Evolutionary conservation across 2,113 vertebrate species (phyloP), one percentile per base, ranked within the genome.

Genomic region (Astur gentilis): DNA sequence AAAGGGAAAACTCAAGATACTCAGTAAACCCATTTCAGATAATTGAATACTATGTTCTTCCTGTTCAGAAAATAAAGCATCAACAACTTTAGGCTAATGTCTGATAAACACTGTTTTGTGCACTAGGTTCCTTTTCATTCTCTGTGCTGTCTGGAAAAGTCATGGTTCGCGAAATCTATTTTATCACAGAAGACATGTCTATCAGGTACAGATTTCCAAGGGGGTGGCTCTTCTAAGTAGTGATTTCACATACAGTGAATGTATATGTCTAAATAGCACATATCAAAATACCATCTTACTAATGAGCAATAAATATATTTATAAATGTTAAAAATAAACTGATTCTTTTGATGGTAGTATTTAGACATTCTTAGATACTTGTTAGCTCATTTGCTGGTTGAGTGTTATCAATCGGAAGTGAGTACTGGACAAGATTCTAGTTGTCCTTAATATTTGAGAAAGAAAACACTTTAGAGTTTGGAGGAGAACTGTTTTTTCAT

Each of bases 161-260:
- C 97, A 99, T 99, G 99, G 99, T 99, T 97, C 98, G 99, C 73
- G 99, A 99, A 93, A 99, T 99, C 92, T 99, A 99, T 98, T 99
- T 98, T 95, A 99, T 99, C 97, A 99, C 99, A 90, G 98, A 99
- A 96, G 99, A 99, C 97, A 98, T 99, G 99, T 99, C 99, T 72
- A 99, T 99, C 98, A 99, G 99, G 99, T 99, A 98, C 27, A 40
- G 49, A 38, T 61, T 79, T 70, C 66, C 55, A 76, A 40, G 45
- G 27, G 14, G 38, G 15, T 62, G 4, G 1, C 25, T 77, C 22
- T 87, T 82, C 34, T 82, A 66, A 80, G 58, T 3, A 44, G 25
- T 0, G 0, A 5, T 90, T 90, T 76, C 61, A 90, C 64, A 40
- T 69, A 8, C 19, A 58, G 13, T 49, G 60, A 22, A 66, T 42